Evolutionary conservation across 2,888 invertebrate genomes (phyloP), one percentile per base, ranked within the genome.

Genomic region (Allacma fusca): DNA sequence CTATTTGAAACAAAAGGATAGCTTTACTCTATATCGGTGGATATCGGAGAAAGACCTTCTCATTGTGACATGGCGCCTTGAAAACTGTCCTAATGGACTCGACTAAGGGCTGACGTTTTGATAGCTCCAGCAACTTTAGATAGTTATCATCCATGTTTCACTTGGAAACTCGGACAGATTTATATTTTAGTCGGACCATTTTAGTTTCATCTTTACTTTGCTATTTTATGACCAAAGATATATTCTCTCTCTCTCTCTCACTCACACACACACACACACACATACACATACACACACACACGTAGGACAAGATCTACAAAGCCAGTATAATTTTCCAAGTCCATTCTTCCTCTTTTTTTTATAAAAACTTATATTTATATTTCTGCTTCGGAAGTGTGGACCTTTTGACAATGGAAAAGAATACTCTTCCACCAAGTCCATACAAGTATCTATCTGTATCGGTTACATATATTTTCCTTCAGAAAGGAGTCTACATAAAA

Each of bases 81-180:
- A 74, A 59, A 59, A 74, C 73, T 34, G 64, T 74, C 64, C 71
- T 78, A 78, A 78, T 78, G 78, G 78, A 78, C 78, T 78, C 78
- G 70, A 75, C 78, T 74, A 78, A 65, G 75, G 73, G 57, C 78
- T 78, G 78, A 78, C 78, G 71, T 70, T 78, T 78, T 78, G 75
- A 78, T 78, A 75, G 78, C 78, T 70, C 43, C 69, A 75, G 75
- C 78, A 75, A 78, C 75, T 78, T 78, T 78, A 78, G 78, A 78
- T 78, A 78, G 71, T 75, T 78, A 78, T 78, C 78, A 78, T 69
- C 57, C 40, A 26, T 78, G 78, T 75, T 67, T 78, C 75, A 70
- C 78, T 68, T 74, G 69, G 40, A 74, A 71, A 78, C 68, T 78
- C 29, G 75, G 78, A 75, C 65, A 75, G 78, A 78, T 78, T 78